Conservation (phyloP, 1,140 invertebrate species). For the Hylyphantes graminicola region DNA sequence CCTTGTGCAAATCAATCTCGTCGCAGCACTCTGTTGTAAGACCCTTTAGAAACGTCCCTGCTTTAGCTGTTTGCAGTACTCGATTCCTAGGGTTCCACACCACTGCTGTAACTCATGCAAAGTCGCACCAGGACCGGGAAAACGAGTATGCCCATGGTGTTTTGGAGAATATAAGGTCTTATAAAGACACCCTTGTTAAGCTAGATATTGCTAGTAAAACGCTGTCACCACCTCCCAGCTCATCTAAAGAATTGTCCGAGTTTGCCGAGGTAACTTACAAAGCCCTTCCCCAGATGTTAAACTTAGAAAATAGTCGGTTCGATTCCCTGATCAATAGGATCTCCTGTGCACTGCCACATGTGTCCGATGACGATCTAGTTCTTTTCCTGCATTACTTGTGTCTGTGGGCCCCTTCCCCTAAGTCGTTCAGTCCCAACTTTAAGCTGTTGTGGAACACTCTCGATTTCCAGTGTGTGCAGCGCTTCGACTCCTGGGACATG, state of each 20-base stretch:
- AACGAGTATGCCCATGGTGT: conserved; percentile 46
- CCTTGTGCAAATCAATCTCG: too few relatives aligned
- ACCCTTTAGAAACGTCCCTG: background rate
- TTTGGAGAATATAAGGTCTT: conserved; percentile 33
- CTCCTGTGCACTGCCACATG: background rate
- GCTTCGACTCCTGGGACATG: conserved; percentile 13
- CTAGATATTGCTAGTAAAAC: background rate
- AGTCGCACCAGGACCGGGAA: conserved; percentile 36
- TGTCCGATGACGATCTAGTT: conserved; percentile 2
- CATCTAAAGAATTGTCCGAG: background rate
- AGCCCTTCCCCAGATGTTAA: conserved; percentile 1
- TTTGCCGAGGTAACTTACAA: conserved; percentile 18
- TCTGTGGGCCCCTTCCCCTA: conserved; percentile 25
- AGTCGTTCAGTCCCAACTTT: conserved; percentile 29
- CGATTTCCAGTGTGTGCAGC: conserved; percentile 34
- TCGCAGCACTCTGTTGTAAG: too few relatives aligned
- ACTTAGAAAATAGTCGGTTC: conserved; percentile 31
- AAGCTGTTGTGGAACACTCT: conserved; percentile 42
- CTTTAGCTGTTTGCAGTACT: background rate
- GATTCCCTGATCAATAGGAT: background rate
- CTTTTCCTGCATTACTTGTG: conserved; percentile 45
- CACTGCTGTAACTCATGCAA: background rate
- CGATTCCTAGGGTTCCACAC: background rate
- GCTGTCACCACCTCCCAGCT: background rate
- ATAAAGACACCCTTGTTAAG: conserved; percentile 4